Conservation (phyloP, 2,113 vertebrate species). For the Pagrus major region DNA sequence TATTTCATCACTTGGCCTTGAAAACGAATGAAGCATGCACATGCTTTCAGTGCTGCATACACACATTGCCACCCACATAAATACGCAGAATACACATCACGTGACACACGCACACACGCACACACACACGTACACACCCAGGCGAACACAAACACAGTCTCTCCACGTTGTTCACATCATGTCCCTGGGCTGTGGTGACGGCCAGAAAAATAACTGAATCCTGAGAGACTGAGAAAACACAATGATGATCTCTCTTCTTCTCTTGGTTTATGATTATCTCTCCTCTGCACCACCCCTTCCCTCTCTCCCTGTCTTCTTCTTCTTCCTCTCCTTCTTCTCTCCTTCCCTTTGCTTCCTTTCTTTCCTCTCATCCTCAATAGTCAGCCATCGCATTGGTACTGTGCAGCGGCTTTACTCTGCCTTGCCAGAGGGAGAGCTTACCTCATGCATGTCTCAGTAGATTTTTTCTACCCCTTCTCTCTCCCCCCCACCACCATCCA, state of each 20-base stretch:
- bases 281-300: constrained; percentile 13
- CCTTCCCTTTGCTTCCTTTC: constrained; percentile 19
- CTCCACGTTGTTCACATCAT: constrained; percentile 62
- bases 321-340: constrained; percentile 12
- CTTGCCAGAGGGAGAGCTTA: constrained; percentile 78
- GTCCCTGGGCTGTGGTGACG: constrained; percentile 71
- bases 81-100: constrained; percentile 41
- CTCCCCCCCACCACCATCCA: constrained; percentile 1
- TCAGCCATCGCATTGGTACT: constrained; percentile 50
- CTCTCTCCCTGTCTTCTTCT: constrained; percentile 14
- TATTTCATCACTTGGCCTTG: constrained; percentile 76
- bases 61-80: constrained; percentile 58
- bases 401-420: constrained; percentile 46
- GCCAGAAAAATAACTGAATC: constrained; percentile 66
- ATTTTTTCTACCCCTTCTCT: constrained; percentile 44
- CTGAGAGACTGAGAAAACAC: constrained; percentile 56
- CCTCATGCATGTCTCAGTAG: constrained; percentile 72
- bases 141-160: constrained; percentile 45
- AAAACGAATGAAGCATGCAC: constrained; percentile 67
- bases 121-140: constrained; percentile 28
- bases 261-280: constrained; percentile 33
- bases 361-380: constrained; percentile 47
- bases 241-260: constrained; percentile 45
- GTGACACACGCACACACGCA: constrained; percentile 37
- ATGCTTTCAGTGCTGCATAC: constrained; percentile 62